These are phyloP conservation scores for Lochmaea capreae DNA, from an alignment of 2,888 invertebrate genomes.

Conservation along the genomic window DNA sequence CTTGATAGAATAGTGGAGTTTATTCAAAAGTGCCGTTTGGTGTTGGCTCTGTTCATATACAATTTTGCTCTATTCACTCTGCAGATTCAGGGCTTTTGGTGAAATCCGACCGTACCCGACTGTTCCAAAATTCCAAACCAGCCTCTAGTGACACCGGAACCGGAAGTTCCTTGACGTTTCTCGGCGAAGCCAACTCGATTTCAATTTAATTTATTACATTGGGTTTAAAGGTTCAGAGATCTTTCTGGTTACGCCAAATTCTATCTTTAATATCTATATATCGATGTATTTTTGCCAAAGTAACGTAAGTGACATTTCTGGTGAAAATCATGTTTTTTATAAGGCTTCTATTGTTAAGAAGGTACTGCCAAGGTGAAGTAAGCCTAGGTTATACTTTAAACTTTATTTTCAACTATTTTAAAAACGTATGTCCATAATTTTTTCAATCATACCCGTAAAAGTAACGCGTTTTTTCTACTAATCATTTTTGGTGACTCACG, in stretches of 20 bases:
- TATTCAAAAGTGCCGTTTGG: background rate
- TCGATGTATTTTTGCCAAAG: too few relatives aligned
- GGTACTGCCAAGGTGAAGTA: too few relatives aligned
- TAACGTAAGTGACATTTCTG: too few relatives aligned
- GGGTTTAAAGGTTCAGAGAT: background rate
- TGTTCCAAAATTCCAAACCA: constrained; percentile 5
- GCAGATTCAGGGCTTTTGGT: background rate
- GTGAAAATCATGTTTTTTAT: too few relatives aligned
- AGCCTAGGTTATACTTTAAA: too few relatives aligned
- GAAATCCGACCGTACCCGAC: background rate
- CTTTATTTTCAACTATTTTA: too few relatives aligned
- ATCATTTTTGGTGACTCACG: too few relatives aligned
- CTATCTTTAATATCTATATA: background rate
- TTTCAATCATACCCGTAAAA: too few relatives aligned
- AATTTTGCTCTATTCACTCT: background rate
- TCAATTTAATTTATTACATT: constrained; percentile 31
- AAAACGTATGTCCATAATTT: too few relatives aligned
- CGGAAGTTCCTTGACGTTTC: constrained; percentile 28
- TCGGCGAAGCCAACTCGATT: constrained; percentile 22
- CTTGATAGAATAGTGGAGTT: background rate
- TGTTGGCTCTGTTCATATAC: background rate
- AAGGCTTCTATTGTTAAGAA: too few relatives aligned
- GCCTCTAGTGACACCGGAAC: constrained; percentile 28
- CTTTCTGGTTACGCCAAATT: background rate
- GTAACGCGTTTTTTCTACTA: too few relatives aligned